phyloP scores from a whole-genome alignment of 1,140 invertebrate species.

The Andricus grossulariae region DNA sequence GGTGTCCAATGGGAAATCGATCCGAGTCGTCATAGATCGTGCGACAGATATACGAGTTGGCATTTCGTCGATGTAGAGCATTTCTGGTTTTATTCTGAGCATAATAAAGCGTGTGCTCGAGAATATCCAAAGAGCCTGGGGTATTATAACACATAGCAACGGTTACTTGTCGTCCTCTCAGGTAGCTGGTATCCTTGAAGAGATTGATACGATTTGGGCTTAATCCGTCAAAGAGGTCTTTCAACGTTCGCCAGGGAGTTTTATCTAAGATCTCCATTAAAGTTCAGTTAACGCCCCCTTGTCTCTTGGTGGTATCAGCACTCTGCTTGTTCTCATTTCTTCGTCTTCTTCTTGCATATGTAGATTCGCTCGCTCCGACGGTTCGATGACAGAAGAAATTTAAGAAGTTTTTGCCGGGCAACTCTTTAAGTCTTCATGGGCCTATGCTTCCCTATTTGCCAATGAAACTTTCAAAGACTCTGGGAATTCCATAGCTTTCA shows the following conservation, averaged over 20 bases:
- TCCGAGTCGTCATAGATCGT: constrained; percentile 54
- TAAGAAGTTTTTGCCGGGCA: constrained; percentile 5
- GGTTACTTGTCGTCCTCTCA: constrained; percentile 43
- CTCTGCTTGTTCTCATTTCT: constrained; percentile 30
- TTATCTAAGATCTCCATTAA: constrained; percentile 76
- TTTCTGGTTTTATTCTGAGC: constrained; percentile 25
- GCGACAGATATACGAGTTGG: constrained; percentile 51
- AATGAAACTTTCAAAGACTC: constrained; percentile 5
- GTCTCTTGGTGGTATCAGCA: constrained; percentile 42
- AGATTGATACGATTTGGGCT: constrained; percentile 71
- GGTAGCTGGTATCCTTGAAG: constrained; percentile 59
- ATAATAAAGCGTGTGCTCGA: constrained; percentile 34
- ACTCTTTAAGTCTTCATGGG: constrained; percentile 6
- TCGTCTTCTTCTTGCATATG: constrained; percentile 32
- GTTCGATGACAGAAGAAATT: not conserved
- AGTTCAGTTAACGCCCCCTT: constrained; percentile 75
- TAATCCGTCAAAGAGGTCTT: constrained; percentile 76
- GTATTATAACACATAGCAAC: constrained; percentile 65
- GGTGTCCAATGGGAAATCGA: constrained; percentile 45
- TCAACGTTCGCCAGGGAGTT: constrained; percentile 63
- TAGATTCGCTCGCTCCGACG: constrained; percentile 6
- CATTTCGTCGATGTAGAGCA: constrained; percentile 14
- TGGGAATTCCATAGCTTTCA: not conserved
- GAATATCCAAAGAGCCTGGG: constrained; percentile 49
- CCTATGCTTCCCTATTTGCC: not conserved